Conservation (phyloP, 92 coral and sea anemone species). For the Palythoa caribaeorum region DNA sequence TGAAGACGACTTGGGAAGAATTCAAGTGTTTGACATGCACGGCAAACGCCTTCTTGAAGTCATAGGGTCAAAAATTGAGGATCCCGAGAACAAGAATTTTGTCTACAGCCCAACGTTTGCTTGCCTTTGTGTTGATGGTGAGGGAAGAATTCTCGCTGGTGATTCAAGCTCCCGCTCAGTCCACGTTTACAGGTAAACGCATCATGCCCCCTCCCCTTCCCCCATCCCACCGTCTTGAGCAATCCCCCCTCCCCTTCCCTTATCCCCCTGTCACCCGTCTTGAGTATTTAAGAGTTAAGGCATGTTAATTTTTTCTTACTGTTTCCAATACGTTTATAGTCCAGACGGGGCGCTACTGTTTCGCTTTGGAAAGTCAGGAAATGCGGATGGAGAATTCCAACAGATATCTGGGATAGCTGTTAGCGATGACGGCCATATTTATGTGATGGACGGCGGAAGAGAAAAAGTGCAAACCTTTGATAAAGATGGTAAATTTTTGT, state of each 20-base stretch:
- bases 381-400: conserved; percentile 67
- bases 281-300: background rate
- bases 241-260: too few species aligned
- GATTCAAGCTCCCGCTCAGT: conserved; percentile 58
- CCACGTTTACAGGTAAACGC: conserved; percentile 51
- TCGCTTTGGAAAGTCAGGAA: conserved; percentile 81
- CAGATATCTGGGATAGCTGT: conserved; percentile 51
- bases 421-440: conserved; percentile 61
- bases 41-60: conserved; percentile 75
- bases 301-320: background rate
- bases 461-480: conserved; percentile 70
- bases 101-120: conserved; percentile 51
- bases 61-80: conserved; percentile 23
- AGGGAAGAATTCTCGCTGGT: conserved; percentile 70
- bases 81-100: conserved; percentile 27
- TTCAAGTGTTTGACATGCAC: conserved; percentile 81
- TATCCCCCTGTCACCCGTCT: too few species aligned
- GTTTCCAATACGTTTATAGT: background rate
- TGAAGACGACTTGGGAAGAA: conserved; percentile 68
- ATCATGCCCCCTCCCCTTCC: background rate
- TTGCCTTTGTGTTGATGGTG: conserved; percentile 59
- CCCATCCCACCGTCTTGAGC: too few species aligned
- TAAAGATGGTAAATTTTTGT: conserved; percentile 62
- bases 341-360: conserved; percentile 62
- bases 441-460: conserved; percentile 62